Conservation (phyloP, 1,140 invertebrate species). For the Oncopodura yosiiana region DNA sequence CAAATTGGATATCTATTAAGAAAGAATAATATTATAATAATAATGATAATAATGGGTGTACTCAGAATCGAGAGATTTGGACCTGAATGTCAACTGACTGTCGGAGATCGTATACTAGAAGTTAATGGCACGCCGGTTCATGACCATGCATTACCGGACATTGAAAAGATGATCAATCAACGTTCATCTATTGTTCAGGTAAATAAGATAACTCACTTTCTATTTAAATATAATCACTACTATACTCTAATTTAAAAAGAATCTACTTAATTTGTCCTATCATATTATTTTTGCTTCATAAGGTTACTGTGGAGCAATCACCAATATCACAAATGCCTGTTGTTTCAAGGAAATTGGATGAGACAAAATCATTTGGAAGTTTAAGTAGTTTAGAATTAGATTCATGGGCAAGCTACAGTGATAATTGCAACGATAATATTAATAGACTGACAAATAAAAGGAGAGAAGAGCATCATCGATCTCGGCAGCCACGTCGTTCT, state of each 20-base stretch:
- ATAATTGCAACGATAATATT: conserved; percentile 24
- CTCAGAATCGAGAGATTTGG: conserved; percentile 58
- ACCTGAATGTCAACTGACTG: conserved; percentile 68
- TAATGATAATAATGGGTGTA: conserved; percentile 32
- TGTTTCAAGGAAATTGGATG: conserved; percentile 28
- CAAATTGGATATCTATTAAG: neutral
- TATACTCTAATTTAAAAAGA: neutral
- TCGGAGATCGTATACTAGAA: conserved; percentile 82
- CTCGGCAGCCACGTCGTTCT: conserved; percentile 25
- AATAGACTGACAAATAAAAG: conserved; percentile 24
- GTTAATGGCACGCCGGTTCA: conserved; percentile 80
- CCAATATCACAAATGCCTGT: conserved; percentile 23
- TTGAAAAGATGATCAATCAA: conserved; percentile 63
- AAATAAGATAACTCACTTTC: conserved; percentile 23
- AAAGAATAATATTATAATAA: conserved; percentile 21
- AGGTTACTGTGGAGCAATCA: conserved; percentile 32
- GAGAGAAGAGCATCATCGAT: conserved; percentile 28
- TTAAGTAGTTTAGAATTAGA: conserved; percentile 32
- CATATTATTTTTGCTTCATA: neutral
- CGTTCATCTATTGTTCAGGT: conserved; percentile 65
- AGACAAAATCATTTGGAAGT: conserved; percentile 31
- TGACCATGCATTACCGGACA: conserved; percentile 62
- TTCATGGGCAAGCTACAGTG: conserved; percentile 25
- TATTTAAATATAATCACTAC: neutral
- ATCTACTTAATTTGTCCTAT: neutral